Evolutionary conservation across 2,888 invertebrate genomes (phyloP).

Genomic region (Sminthurinus aureus): DNA sequence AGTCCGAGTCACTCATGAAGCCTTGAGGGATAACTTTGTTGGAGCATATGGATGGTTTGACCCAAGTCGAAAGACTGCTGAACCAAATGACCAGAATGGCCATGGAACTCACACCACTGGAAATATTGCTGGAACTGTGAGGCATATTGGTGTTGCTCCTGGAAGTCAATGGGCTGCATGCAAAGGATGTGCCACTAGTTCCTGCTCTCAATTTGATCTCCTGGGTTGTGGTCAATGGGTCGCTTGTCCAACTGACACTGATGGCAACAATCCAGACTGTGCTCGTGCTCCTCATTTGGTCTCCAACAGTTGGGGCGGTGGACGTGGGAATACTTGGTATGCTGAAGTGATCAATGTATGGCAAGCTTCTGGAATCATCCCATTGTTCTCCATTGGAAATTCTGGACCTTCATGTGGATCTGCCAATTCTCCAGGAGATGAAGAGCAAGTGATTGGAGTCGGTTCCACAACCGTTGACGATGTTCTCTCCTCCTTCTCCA

Average conservation of each 20-base stretch:
- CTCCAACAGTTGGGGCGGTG: neutral
- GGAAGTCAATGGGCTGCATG: neutral
- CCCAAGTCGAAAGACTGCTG: neutral
- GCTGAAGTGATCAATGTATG: slow-evolving; percentile 29
- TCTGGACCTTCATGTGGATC: slow-evolving; percentile 33
- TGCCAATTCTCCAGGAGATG: slow-evolving; percentile 36
- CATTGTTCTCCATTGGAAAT: slow-evolving; percentile 42
- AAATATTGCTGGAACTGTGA: neutral
- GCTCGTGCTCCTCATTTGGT: neutral
- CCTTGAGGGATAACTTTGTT: slow-evolving; percentile 4
- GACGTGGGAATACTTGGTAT: neutral
- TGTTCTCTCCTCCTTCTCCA: slow-evolving; percentile 21
- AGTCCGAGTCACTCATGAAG: slow-evolving; percentile 31
- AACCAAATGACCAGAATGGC: slow-evolving; percentile 6
- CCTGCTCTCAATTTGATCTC: neutral
- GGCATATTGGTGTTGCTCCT: slow-evolving; percentile 10
- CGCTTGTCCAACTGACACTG: slow-evolving; percentile 6
- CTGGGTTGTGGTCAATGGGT: neutral
- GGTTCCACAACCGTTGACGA: slow-evolving; percentile 27
- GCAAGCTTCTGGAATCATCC: slow-evolving; percentile 20
- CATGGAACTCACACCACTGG: slow-evolving; percentile 31
- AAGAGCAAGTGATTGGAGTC: slow-evolving; percentile 22
- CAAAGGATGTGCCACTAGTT: neutral
- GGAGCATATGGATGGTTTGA: slow-evolving; percentile 17
- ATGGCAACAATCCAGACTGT: slow-evolving; percentile 6